Evolutionary conservation across 2,797 vertebrate genomes (phyloP).

Genomic region (Melanotaenia parkinsoni): DNA sequence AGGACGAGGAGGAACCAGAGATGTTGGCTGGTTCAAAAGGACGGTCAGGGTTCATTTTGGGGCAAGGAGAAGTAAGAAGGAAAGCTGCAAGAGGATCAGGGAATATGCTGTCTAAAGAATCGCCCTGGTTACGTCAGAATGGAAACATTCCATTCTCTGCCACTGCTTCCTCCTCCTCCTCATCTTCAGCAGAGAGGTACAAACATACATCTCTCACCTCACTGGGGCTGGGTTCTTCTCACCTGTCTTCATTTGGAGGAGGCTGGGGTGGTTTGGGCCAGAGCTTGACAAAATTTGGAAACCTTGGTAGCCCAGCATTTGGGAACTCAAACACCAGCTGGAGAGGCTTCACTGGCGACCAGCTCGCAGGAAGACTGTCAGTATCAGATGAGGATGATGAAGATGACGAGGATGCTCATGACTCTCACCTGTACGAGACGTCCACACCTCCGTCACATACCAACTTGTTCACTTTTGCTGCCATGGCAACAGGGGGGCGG

Average conservation of each 20-base stretch:
- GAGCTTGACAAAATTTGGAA: conserved; percentile 73
- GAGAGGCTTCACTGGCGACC: conserved; percentile 75
- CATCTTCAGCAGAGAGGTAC: conserved; percentile 85
- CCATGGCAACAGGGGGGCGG: conserved; percentile 83
- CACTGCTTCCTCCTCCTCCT: conserved; percentile 69
- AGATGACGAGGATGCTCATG: conserved; percentile 53
- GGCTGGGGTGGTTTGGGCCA: conserved; percentile 78
- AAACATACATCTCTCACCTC: conserved; percentile 87
- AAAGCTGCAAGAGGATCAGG: conserved; percentile 67
- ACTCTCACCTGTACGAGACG: conserved; percentile 50
- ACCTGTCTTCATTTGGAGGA: conserved; percentile 81
- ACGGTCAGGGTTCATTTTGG: conserved; percentile 63
- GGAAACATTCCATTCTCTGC: conserved; percentile 82
- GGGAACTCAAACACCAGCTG: conserved; percentile 66
- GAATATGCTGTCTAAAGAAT: conserved; percentile 82
- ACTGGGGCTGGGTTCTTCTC: conserved; percentile 83
- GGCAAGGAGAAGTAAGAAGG: conserved; percentile 57
- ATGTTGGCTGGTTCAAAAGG: conserved; percentile 53
- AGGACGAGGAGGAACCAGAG: conserved; percentile 66
- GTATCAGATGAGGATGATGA: conserved; percentile 77
- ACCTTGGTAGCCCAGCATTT: conserved; percentile 57
- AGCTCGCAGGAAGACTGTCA: conserved; percentile 39
- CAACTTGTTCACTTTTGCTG: conserved; percentile 93
- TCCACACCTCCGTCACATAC: conserved; percentile 82
- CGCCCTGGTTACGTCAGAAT: conserved; percentile 88